These are phyloP conservation scores for Semotilus atromaculatus DNA, from an alignment of 2,797 vertebrate genomes.

Conservation along the genomic window DNA sequence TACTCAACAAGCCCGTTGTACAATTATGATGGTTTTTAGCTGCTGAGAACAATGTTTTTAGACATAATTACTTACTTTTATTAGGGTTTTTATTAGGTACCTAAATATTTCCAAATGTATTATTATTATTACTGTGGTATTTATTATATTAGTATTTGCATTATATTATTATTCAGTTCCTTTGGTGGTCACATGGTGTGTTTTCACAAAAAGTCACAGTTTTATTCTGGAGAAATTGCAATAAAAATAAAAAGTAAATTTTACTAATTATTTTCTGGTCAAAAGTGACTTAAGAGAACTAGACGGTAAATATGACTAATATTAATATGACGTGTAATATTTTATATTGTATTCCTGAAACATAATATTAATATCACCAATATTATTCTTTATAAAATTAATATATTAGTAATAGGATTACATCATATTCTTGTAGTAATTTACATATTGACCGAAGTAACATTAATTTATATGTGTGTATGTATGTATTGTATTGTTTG, in stretches of 20 bases:
- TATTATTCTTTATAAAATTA: too few relatives aligned
- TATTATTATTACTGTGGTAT: not conserved
- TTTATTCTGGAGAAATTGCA: not conserved
- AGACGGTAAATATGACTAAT: not conserved
- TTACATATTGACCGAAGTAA: too few relatives aligned
- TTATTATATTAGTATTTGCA: not conserved
- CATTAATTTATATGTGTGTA: too few relatives aligned
- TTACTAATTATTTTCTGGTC: too few relatives aligned
- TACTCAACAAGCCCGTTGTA: not conserved
- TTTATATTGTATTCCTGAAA: not conserved
- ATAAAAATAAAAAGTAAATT: not conserved
- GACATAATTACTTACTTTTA: not conserved
- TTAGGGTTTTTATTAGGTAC: not conserved
- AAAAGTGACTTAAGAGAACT: not conserved
- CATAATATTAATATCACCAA: not conserved
- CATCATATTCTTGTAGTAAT: too few relatives aligned
- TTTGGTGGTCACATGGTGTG: not conserved
- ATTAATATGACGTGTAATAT: not conserved
- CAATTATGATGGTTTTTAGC: not conserved
- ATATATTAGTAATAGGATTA: too few relatives aligned
- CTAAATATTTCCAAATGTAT: not conserved
- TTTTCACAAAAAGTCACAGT: not conserved
- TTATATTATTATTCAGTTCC: not conserved
- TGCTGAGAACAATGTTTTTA: not conserved
- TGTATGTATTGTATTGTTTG: too few relatives aligned